A percentile compares a stretch with the other conserved stretches of the same genome.
phyloP scores from a whole-genome alignment of 2,113 vertebrate genomes.

The Toxotes jaculatrix region DNA sequence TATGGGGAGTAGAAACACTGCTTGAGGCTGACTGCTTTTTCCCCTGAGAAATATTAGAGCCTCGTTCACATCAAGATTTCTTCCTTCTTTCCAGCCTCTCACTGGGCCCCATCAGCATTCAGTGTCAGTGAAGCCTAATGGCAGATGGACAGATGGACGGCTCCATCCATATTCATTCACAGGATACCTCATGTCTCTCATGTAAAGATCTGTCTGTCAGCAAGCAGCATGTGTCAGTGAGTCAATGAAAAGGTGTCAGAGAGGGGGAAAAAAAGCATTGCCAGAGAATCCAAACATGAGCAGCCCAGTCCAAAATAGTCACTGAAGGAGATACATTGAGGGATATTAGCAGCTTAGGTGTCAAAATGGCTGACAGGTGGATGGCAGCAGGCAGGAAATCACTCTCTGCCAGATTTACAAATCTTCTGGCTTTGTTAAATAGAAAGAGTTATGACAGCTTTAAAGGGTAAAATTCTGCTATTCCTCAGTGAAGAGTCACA shows the following conservation, averaged over 20 bases:
- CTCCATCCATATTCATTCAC: conserved; percentile 78
- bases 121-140: conserved; percentile 45
- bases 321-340: conserved; percentile 57
- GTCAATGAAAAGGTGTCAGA: conserved; percentile 70
- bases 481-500: neutral
- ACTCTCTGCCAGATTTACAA: conserved; percentile 59
- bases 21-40: neutral
- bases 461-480: neutral
- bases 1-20: conserved; percentile 14
- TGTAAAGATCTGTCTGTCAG: conserved; percentile 75
- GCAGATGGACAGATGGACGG: conserved; percentile 74
- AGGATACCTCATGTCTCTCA: conserved; percentile 66
- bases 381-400: conserved; percentile 70
- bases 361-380: conserved; percentile 75
- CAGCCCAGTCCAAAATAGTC: conserved; percentile 60
- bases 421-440: conserved; percentile 57
- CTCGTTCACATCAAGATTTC: conserved; percentile 49
- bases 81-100: conserved; percentile 47
- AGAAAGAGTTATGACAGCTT: conserved; percentile 49
- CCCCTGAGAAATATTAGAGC: conserved; percentile 9
- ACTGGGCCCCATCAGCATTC: conserved; percentile 43
- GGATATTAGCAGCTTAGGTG: conserved; percentile 71
- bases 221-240: conserved; percentile 63
- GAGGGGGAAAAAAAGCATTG: conserved; percentile 24
- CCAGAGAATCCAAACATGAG: conserved; percentile 63